Evolutionary conservation across 2,888 invertebrate genomes (phyloP), one percentile per base, ranked within the genome.

Genomic region (Orthonychiurus folsomi): DNA sequence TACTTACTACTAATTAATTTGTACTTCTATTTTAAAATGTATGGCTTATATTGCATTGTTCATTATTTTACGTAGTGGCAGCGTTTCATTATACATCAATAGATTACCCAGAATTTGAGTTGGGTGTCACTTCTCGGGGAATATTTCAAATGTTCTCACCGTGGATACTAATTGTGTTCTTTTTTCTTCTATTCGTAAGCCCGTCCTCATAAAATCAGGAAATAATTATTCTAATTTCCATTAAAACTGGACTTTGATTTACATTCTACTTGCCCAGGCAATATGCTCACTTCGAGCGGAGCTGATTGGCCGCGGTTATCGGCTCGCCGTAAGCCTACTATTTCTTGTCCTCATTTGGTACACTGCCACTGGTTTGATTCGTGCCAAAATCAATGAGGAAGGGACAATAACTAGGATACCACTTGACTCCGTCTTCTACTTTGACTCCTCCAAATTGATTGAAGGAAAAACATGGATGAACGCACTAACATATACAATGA

Each of bases 391-490:
- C 15, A 5, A 5, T 37, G 37, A 37, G 9, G 9, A 37, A 15
- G 37, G 15, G 5, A 9, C 37, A 37, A 37, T 37, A 9, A 5
- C 15, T 37, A 9, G 5, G 9, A 9, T 9, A 9, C 37, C 37
- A 9, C 37, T 37, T 37, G 9, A 37, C 5, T 9, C 37, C 15
- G 37, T 63, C 12, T 52, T 68, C n/a, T 18, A 15, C 12, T 60
- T 66, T 2, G n/a, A 64, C 1, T 68, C 67, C 68, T 5, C 12
- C 15, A 59, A 50, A 1, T 15, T 70, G 5, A 28, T 66, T 2
- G 21, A 50, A 0, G 69, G 67, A n/a, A 23, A 47, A 12, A 63
- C 61, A 1, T 70, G 70, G 70, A 56, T 69, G 25, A 62, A 68
- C 37, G 65, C 69, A 1, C 61, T 66, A 0, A 55, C 56, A 5